These are phyloP conservation scores for Drosophila pseudotakahashii DNA, from an alignment of 2,888 invertebrate genomes.

Conservation along the genomic window DNA sequence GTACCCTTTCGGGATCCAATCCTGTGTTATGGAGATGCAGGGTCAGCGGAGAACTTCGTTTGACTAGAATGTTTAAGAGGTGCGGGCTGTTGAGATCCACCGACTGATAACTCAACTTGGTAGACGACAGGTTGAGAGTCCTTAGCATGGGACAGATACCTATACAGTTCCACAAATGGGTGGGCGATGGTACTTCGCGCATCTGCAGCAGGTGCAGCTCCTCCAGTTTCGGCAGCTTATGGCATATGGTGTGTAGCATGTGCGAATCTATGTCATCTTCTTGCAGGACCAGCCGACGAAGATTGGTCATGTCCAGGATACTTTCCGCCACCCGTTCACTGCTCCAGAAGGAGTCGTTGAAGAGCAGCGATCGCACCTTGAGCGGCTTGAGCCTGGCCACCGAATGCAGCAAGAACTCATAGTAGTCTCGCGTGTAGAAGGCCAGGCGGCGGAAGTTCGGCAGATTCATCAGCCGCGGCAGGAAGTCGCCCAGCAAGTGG, in stretches of 20 bases:
- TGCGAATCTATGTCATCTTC: conserved; percentile 52
- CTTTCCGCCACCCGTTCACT: conserved; percentile 12
- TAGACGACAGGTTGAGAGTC: conserved; percentile 45
- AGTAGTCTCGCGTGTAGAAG: conserved; percentile 33
- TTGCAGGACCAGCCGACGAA: conserved; percentile 45
- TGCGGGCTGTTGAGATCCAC: background rate
- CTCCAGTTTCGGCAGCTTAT: conserved; percentile 41
- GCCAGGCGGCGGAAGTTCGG: conserved; percentile 22
- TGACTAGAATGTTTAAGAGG: background rate
- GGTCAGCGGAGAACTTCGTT: conserved; percentile 21
- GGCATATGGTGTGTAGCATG: conserved; percentile 42
- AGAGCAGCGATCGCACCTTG: conserved; percentile 46
- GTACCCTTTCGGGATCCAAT: conserved; percentile 16
- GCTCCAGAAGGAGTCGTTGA: conserved; percentile 52
- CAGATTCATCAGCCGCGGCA: conserved; percentile 11
- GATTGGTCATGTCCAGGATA: conserved; percentile 35
- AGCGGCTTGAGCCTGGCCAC: conserved; percentile 27
- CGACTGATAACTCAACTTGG: conserved; percentile 24
- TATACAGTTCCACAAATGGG: conserved; percentile 48
- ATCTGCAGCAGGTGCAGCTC: conserved; percentile 57
- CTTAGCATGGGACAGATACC: conserved; percentile 7
- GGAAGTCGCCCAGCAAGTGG: conserved; percentile 14
- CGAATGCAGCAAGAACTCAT: conserved; percentile 30
- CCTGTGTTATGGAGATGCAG: conserved; percentile 29
- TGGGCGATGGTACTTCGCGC: conserved; percentile 47